phyloP scores from a whole-genome alignment of 2,113 vertebrate species.

The rabbit (Oryctolagus cuniculus) region mOryCun1.1 NC_091442.1:97160501-97161000 shows the following conservation, averaged over 20 bases:
- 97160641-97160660: constrained; percentile 63
- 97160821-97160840: constrained; percentile 5
- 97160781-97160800: constrained; percentile 35
- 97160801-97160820: constrained; percentile 20
- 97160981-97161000: not conserved
- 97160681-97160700: constrained; percentile 57
- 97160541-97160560: constrained; percentile 32
- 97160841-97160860: not conserved
- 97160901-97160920: not conserved
- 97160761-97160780: constrained; percentile 48
- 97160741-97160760: constrained; percentile 62
- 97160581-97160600: constrained; percentile 23
- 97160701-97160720: constrained; percentile 66
- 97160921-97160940: not conserved
- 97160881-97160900: not conserved
- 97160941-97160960: not conserved
- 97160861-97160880: not conserved
- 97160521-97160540: constrained; percentile 34
- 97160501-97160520: constrained; percentile 58
- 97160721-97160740: constrained; percentile 66
- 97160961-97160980: not conserved
- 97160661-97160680: constrained; percentile 63
- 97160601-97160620: constrained; percentile 47
- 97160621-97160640: constrained; percentile 30
- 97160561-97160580: constrained; percentile 25